Conservation (phyloP, 2,888 invertebrate species). For the Horisme vitalbata region DNA sequence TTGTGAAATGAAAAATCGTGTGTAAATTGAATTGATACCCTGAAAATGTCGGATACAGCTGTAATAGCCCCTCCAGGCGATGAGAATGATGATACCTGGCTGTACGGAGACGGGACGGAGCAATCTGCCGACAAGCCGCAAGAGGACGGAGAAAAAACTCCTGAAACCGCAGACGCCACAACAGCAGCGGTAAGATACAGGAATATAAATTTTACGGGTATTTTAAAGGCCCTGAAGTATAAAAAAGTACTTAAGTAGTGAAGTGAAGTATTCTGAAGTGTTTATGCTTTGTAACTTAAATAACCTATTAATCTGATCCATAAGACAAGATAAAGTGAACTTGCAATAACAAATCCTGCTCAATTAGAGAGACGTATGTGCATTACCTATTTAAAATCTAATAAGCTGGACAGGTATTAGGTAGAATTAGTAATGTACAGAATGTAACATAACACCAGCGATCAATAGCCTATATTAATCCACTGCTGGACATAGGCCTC, state of each 20-base stretch:
- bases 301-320: too few relatives aligned
- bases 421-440: too few relatives aligned
- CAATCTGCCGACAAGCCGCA: constrained; percentile 44
- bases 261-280: too few relatives aligned
- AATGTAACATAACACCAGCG: too few relatives aligned
- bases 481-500: too few relatives aligned
- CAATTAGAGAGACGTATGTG: too few relatives aligned
- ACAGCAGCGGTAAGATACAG: constrained; percentile 3
- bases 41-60: constrained; percentile 66
- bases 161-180: constrained; percentile 17
- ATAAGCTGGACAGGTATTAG: too few relatives aligned
- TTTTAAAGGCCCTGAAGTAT: not conserved
- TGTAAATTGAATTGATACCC: not conserved
- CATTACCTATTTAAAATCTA: too few relatives aligned
- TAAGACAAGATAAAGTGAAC: too few relatives aligned
- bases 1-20: not conserved
- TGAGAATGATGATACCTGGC: constrained; percentile 93
- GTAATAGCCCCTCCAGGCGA: constrained; percentile 66
- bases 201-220: not conserved
- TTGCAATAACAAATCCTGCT: too few relatives aligned
- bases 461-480: too few relatives aligned
- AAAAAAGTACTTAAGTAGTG: not conserved
- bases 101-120: constrained; percentile 90
- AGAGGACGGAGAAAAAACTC: constrained; percentile 44
- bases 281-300: not conserved